Conservation (phyloP, 2,797 vertebrate species). For the Dendrocincla fuliginosa region DNA sequence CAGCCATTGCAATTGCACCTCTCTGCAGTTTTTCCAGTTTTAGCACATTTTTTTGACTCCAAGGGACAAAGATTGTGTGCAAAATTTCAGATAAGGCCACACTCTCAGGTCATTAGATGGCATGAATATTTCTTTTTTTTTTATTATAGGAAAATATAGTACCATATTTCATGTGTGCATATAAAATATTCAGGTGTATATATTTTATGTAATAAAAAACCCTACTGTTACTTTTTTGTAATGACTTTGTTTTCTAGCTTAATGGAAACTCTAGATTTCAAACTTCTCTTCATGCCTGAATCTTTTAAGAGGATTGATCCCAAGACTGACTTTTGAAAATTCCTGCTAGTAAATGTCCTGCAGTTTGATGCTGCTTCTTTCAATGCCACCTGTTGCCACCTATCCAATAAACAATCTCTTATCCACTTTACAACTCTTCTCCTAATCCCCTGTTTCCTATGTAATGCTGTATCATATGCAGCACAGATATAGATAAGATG, state of each 20-base stretch:
- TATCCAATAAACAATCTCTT: slow-evolving; percentile 31
- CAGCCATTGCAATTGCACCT: background rate
- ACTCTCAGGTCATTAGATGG: background rate
- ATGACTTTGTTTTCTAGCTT: background rate
- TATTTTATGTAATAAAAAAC: background rate
- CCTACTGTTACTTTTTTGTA: background rate
- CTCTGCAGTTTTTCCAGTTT: background rate
- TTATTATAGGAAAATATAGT: background rate
- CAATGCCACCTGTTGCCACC: slow-evolving; percentile 18
- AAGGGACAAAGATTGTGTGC: background rate
- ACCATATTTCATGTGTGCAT: background rate
- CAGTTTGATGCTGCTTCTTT: background rate
- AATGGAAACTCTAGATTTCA: background rate
- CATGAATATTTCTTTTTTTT: background rate
- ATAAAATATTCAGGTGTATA: background rate
- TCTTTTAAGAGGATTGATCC: background rate
- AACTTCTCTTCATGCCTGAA: background rate
- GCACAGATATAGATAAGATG: slow-evolving; percentile 8
- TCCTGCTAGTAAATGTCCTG: background rate
- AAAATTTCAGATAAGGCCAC: background rate
- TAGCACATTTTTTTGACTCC: background rate
- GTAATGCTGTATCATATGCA: slow-evolving; percentile 29
- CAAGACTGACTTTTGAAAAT: background rate
- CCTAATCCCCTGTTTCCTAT: slow-evolving; percentile 40
- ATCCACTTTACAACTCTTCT: slow-evolving; percentile 44